Base-by-base conservation (phyloP, 37 sponge, comb jelly and placozoan species). In the Aplysina aerophoba region DNA sequence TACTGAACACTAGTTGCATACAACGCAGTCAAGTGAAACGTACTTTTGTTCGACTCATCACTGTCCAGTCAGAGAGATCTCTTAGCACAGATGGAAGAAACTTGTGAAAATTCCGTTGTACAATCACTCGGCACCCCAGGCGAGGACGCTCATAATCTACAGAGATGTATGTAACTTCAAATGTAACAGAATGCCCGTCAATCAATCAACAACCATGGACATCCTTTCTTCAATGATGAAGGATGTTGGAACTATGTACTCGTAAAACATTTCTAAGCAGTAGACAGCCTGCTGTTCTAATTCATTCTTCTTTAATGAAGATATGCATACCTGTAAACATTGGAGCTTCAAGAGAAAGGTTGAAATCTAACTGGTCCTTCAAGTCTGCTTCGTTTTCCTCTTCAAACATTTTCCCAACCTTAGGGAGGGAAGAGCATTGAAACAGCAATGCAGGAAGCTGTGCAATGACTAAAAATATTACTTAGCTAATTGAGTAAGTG, bases 61-160 rank as follows among this genome's bases (percentile, higher is more conserved):
- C 74, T 19, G 91, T 90, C 99, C 99, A 98, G 85, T 96, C 97
- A 24, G 79, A 61, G 53, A 96, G 61, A 77, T 98, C 99, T 55
- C 80, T 84, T 64, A 98, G 84, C 17, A 96, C 71, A 19, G 97
- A 93, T 19, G 99, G 99, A 0, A 98, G 86, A 22, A 98, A 87
- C 73, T 94, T 94, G 17, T 93, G 95, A 86, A 96, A 91, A 85
- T 90, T 91, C 68, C 97, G 59, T 28, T 85, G 75, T n/a, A 98
- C 90, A 14, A 98, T 69, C 1, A 94, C 91, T 41, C 99, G 58
- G 59, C 96, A 96, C 15, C 99, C 99, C 17, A 98, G 85, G 4
- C 93, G 53, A 15, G 97, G 99, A 15, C 95, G 85, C 2, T 80
- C 33, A 34, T 86, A 87, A 20, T 86, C 96, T 92, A 73, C 22